These are phyloP conservation scores for Callopanchax toddi DNA, from an alignment of 2,113 vertebrate genomes.

Conservation along the genomic window DNA sequence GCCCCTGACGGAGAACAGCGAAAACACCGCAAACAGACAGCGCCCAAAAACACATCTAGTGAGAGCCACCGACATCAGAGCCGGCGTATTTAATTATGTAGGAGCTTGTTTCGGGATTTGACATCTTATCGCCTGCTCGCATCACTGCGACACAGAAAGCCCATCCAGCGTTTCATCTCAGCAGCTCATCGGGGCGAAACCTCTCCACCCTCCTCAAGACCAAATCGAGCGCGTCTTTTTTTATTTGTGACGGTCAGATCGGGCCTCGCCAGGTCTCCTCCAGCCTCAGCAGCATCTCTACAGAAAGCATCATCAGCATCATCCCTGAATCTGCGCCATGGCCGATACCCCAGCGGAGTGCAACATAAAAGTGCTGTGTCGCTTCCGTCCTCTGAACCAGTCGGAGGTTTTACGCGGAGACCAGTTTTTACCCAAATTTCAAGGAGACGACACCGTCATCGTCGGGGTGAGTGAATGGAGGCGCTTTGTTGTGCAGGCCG, in stretches of 20 bases:
- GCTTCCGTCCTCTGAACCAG: constrained; percentile 89
- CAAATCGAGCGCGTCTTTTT: too few relatives aligned
- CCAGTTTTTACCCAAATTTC: constrained; percentile 86
- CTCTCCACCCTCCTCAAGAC: background rate
- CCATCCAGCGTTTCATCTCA: constrained; percentile 13
- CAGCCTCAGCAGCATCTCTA: constrained; percentile 48
- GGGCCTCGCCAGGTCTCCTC: constrained; percentile 37
- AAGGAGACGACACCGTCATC: constrained; percentile 85
- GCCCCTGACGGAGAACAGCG: constrained; percentile 15
- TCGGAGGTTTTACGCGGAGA: constrained; percentile 86
- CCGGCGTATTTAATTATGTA: constrained; percentile 61
- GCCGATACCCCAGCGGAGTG: constrained; percentile 84
- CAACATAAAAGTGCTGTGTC: constrained; percentile 90
- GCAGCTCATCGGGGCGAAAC: constrained; percentile 3
- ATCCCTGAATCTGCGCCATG: constrained; percentile 78
- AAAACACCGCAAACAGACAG: background rate
- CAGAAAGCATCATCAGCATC: constrained; percentile 40
- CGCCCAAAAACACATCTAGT: background rate
- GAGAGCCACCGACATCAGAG: background rate
- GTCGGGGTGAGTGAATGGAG: constrained; percentile 86
- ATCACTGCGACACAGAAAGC: constrained; percentile 69
- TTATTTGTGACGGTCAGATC: constrained; percentile 32
- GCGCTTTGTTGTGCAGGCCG: constrained; percentile 56
- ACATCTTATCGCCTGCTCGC: constrained; percentile 43
- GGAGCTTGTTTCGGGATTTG: constrained; percentile 40